phyloP scores from a whole-genome alignment of 2,797 vertebrate species.

The Channallabes apus region DNA sequence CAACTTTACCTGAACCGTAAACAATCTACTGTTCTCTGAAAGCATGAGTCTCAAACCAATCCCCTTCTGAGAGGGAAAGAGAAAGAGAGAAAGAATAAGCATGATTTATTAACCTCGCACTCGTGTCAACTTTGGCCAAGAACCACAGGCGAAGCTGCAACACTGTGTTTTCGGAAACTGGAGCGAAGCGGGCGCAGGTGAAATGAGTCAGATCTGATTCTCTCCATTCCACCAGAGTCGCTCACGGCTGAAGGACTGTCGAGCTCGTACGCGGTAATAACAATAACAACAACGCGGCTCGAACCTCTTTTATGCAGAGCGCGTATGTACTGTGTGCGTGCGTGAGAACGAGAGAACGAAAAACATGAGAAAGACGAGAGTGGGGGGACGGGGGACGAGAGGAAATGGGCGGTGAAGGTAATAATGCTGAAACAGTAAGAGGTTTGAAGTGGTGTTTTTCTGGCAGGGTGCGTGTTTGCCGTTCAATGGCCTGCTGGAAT shows the following conservation, averaged over 20 bases:
- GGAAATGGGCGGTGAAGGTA: conserved; percentile 29
- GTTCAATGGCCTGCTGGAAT: conserved; percentile 46
- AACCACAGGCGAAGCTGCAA: conserved; percentile 25
- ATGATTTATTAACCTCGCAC: conserved; percentile 43
- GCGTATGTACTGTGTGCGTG: not conserved
- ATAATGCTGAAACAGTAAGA: conserved; percentile 56
- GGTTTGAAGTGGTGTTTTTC: conserved; percentile 40
- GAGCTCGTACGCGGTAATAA: conserved; percentile 30
- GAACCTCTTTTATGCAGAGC: conserved; percentile 33
- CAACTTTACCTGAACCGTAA: not conserved
- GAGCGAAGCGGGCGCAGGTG: conserved; percentile 32
- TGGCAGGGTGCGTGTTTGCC: conserved; percentile 34
- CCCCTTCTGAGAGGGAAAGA: not conserved
- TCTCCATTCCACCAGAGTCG: conserved; percentile 24
- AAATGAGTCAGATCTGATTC: conserved; percentile 47
- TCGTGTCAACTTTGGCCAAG: conserved; percentile 48
- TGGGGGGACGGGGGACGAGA: not conserved
- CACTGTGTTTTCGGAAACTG: conserved; percentile 40
- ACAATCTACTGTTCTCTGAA: not conserved
- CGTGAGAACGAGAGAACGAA: not conserved
- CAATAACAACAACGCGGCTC: not conserved
- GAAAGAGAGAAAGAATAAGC: not conserved
- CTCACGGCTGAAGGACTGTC: conserved; percentile 29
- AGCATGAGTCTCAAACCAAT: not conserved
- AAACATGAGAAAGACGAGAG: not conserved